Evolutionary conservation across 1,140 invertebrate species (phyloP).

Genomic region (Cotesia vestalis): DNA sequence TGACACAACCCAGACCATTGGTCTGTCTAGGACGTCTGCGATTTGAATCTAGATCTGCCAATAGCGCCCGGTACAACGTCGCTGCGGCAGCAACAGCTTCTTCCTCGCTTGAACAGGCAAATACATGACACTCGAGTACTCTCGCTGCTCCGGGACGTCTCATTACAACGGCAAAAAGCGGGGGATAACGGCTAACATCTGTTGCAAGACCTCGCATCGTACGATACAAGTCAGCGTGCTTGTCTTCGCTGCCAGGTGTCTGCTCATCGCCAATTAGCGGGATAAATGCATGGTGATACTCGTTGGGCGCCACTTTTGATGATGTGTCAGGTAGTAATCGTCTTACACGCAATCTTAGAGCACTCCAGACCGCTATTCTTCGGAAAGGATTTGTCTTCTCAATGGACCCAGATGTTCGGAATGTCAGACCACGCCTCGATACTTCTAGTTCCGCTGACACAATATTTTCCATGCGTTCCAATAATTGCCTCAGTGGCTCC

Average conservation of each 20-base stretch:
- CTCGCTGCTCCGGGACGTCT: slow-evolving; percentile 79
- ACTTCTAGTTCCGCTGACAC: slow-evolving; percentile 59
- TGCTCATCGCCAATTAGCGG: slow-evolving; percentile 81
- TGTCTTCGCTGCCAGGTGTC: slow-evolving; percentile 51
- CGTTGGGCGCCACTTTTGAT: slow-evolving; percentile 44
- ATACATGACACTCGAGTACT: slow-evolving; percentile 88
- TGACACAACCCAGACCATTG: slow-evolving; percentile 77
- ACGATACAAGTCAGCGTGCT: slow-evolving; percentile 61
- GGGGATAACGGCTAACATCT: slow-evolving; percentile 72
- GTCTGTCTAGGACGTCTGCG: slow-evolving; percentile 69
- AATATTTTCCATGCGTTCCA: slow-evolving; percentile 54
- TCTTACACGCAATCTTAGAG: slow-evolving; percentile 53
- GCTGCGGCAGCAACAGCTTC: slow-evolving; percentile 90
- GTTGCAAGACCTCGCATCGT: slow-evolving; percentile 59
- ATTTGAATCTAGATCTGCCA: slow-evolving; percentile 78
- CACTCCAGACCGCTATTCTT: slow-evolving; percentile 89
- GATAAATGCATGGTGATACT: slow-evolving; percentile 77
- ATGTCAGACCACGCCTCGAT: slow-evolving; percentile 58
- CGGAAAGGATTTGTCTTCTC: slow-evolving; percentile 75
- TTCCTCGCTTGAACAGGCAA: slow-evolving; percentile 86
- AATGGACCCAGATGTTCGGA: slow-evolving; percentile 51
- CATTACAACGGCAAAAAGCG: slow-evolving; percentile 92
- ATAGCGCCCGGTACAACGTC: slow-evolving; percentile 85
- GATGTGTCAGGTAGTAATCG: background rate
- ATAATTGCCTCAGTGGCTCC: slow-evolving; percentile 78